Conservation (phyloP, 2,888 invertebrate species). For the Onchidella celtica region DNA sequence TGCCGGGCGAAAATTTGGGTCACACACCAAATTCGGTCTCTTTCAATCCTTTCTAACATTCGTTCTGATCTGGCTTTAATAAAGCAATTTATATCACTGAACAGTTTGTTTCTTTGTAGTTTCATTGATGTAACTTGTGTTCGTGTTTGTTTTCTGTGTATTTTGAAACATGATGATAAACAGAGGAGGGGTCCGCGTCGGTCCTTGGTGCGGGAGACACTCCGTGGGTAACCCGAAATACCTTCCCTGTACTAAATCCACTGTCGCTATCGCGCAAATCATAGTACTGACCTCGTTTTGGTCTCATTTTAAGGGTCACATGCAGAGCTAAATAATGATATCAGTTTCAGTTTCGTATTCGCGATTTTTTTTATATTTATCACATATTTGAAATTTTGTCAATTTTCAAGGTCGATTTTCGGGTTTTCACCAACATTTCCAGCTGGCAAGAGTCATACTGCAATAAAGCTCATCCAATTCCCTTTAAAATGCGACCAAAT, state of each 20-base stretch:
- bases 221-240: neutral
- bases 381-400: neutral
- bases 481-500: neutral
- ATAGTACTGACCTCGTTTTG: neutral
- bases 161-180: neutral
- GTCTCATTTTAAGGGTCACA: neutral
- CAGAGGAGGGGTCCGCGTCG: neutral
- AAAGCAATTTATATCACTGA: neutral
- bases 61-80: neutral
- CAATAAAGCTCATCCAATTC: neutral
- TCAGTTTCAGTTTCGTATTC: neutral
- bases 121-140: neutral
- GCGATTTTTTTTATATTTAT: neutral
- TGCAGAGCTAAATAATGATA: neutral
- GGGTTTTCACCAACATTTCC: neutral
- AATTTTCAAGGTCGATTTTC: neutral
- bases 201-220: neutral
- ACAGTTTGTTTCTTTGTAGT: neutral
- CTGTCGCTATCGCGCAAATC: neutral
- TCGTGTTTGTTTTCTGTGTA: neutral
- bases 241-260: neutral
- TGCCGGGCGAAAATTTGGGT: neutral
- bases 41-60: neutral
- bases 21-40: neutral
- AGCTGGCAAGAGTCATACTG: neutral